Base-by-base conservation (phyloP, 2,888 invertebrate species). In the Andrena dorsata region DNA sequence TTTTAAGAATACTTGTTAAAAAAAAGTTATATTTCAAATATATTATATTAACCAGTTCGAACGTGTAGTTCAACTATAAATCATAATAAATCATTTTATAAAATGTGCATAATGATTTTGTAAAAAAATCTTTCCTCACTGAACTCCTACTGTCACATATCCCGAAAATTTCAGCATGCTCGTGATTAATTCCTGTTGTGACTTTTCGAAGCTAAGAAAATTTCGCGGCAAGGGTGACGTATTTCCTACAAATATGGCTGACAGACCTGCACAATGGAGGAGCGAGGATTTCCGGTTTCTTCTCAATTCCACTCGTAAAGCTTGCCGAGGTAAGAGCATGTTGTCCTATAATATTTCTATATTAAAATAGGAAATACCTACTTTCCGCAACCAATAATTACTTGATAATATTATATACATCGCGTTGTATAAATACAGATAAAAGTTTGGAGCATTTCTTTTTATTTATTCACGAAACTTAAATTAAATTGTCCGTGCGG, bases 301-400 rank as follows among this genome's bases (percentile, higher is more conserved):
- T 92, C 89, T 86, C 85, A 93, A 93, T 93, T 93, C 89, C 91
- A 92, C 90, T 90, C 86, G 85, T 90, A 86, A 83, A 85, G 87
- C 64, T 91, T 88, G 94, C 94, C 88, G 86, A 93, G 94, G 94
- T 94, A 91, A 66, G 94, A 88, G 72, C 5, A 60, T 10, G 26
- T 30, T 8, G 0, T 28, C 3, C 3, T 8, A 0, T 6, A 13
- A 56, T 49, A 68, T 63, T 51, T 81, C 20, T 69, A 0, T 8
- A n/a, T 41, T 61, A 70, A 49, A 56, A 10, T 41, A n/a, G 26
- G 30, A 26, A 0, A 13, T 53, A 56, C 8, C 13, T 41, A 30
- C 2, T 6, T 69, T 65, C 7, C 26, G 8, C 20, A 53, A 16
- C 1, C 30, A 58, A 70, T 30, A 41, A 69, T 26, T 28, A 30